Base-by-base conservation (phyloP, 2,113 vertebrate species). In the Sciurus niger region DNA sequence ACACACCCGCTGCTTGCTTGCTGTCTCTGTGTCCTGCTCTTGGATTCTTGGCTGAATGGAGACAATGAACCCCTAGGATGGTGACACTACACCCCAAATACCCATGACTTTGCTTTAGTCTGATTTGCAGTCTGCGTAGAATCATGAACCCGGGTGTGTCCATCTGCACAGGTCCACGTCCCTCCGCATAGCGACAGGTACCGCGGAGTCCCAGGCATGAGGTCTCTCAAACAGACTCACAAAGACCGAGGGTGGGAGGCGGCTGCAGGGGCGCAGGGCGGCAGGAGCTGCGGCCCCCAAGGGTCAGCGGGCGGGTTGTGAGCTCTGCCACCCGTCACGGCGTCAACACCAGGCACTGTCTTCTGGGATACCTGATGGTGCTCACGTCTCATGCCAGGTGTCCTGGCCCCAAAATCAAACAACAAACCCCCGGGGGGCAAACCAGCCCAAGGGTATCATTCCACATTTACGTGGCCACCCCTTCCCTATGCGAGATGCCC, bases 291-390 rank as follows among this genome's bases (percentile, higher is more conserved):
- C 6, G 6, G 20, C 22, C 12, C 78, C 34, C 8, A 18, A 34
- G 48, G 48, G 51, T 17, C 30, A 4, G 58, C 24, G 6, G 24
- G 22, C 58, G 22, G 22, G 24, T 24, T 9, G 22, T 60, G 22
- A 60, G 60, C 8, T 11, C 13, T 6, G 22, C 76, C 48, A 16
- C 17, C 3, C 9, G 18, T 0, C 48, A 4, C 3, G 3, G 22
- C 8, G 60, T 24, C 9, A 5, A 37, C 4, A 1, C 6, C 4
- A 72, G 0, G 3, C 5, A 5, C 0, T 0, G 2, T 13, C 13
- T 6, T 12, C 32, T 1, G 37, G 37, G n/a, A 22, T 67, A 76
- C 12, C 18, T 9, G 7, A 58, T 2, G 10, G 34, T 13, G 8
- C 25, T 34, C 8, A 17, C 2, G 22, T 60, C 40, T 46, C 73